Percentiles rank a stretch among this genome's conserved stretches.
Evolutionary conservation across 2,888 invertebrate species (phyloP).

Genomic region (Pammene aurita): DNA sequence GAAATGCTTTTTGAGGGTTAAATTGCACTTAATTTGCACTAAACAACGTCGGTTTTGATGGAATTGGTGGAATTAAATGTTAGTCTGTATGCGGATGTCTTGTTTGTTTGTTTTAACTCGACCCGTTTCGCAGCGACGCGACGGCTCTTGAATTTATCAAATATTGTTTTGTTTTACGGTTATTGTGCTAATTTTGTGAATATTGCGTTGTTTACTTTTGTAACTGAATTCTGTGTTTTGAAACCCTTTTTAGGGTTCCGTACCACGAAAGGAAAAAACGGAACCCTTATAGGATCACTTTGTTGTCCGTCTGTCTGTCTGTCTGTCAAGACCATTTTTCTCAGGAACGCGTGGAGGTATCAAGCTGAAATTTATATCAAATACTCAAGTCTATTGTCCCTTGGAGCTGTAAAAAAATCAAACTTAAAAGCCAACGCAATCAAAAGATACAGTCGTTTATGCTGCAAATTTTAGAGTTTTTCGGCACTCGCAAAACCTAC

Average conservation of each 20-base stretch:
- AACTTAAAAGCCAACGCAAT: too few relatives aligned
- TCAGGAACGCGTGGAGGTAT: too few relatives aligned
- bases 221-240: background rate
- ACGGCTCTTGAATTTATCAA: conserved; percentile 17
- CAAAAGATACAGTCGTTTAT: too few relatives aligned
- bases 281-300: too few relatives aligned
- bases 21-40: conserved; percentile 82
- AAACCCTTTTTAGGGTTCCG: background rate
- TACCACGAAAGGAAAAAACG: too few relatives aligned
- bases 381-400: too few relatives aligned
- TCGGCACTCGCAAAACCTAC: too few relatives aligned
- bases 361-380: too few relatives aligned
- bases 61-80: conserved; percentile 50
- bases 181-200: background rate
- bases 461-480: too few relatives aligned
- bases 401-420: too few relatives aligned
- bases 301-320: too few relatives aligned
- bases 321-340: too few relatives aligned
- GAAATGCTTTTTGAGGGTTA: conserved; percentile 79
- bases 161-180: conserved; percentile 21
- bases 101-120: conserved; percentile 34
- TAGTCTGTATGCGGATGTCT: conserved; percentile 41
- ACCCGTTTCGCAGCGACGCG: background rate
- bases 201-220: conserved; percentile 8
- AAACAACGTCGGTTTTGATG: conserved; percentile 74